Percentiles rank a stretch among this genome's conserved stretches.
Conservation (phyloP, 2,113 vertebrate species). For the Gambusia affinis region DNA sequence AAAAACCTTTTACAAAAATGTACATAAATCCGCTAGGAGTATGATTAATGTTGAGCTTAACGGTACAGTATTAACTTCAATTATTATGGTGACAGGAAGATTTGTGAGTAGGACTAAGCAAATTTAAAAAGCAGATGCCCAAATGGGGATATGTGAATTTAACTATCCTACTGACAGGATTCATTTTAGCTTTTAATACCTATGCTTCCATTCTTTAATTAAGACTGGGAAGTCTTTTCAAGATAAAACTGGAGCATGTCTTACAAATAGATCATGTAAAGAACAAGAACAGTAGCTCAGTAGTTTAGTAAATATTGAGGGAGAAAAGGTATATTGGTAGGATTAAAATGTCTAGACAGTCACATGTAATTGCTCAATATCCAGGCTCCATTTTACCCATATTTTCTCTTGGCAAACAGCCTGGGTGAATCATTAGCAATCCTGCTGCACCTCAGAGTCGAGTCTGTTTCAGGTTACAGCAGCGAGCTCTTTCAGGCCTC, state of each 20-base stretch:
- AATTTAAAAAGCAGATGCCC: background rate
- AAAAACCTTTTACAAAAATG: background rate
- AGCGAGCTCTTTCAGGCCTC: background rate
- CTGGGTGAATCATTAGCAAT: background rate
- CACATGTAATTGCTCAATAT: background rate
- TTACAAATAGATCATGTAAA: background rate
- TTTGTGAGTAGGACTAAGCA: background rate
- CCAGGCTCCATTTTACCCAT: background rate
- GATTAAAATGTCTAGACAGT: background rate
- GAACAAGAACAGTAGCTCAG: background rate
- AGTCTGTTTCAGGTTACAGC: background rate
- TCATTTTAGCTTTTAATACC: background rate
- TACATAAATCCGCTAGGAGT: too few relatives aligned
- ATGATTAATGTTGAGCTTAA: too few relatives aligned
- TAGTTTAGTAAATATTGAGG: background rate
- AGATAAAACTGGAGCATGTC: too few relatives aligned
- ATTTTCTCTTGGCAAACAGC: slow-evolving; percentile 1
- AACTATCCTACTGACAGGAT: background rate
- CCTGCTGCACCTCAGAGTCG: background rate
- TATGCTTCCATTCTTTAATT: too few relatives aligned
- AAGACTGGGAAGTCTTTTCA: too few relatives aligned
- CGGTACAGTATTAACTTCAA: too few relatives aligned
- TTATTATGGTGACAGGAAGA: background rate
- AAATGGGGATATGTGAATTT: background rate
- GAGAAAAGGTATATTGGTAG: background rate